phyloP scores from a whole-genome alignment of 2,888 invertebrate genomes.

The Cataglyphis livida region DNA sequence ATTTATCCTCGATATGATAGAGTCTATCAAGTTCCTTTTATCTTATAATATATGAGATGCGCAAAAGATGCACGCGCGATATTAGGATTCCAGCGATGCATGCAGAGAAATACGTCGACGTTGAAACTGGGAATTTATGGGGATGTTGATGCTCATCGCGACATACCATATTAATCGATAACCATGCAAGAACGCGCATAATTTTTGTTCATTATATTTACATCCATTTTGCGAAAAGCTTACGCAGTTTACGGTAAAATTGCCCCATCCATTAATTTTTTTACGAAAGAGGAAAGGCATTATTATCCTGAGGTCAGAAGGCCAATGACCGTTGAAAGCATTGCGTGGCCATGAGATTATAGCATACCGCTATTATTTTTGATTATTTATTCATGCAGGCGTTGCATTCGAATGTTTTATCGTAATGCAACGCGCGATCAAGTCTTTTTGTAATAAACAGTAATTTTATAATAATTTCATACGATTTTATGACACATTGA shows the following conservation, averaged over 20 bases:
- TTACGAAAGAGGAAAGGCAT: constrained; percentile 30
- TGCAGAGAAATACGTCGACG: constrained; percentile 39
- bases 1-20: constrained; percentile 3
- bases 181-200: background rate
- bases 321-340: constrained; percentile 40
- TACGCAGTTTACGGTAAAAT: constrained; percentile 23
- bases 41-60: constrained; percentile 45
- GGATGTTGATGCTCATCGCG: constrained; percentile 43
- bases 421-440: constrained; percentile 23
- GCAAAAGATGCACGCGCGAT: constrained; percentile 43
- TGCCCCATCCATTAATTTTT: constrained; percentile 41
- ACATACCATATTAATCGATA: constrained; percentile 35
- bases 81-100: constrained; percentile 50
- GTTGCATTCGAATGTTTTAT: constrained; percentile 25
- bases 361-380: constrained; percentile 30
- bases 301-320: constrained; percentile 40
- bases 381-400: constrained; percentile 51
- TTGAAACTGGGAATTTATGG: constrained; percentile 36
- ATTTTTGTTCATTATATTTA: constrained; percentile 24
- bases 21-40: constrained; percentile 24
- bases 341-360: constrained; percentile 42
- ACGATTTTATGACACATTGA: constrained; percentile 5
- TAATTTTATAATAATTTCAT: constrained; percentile 40
- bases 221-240: constrained; percentile 21
- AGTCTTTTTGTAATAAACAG: constrained; percentile 28